Percentiles rank a stretch among this genome's conserved stretches.
phyloP scores from a whole-genome alignment of 2,888 invertebrate species.

The Lepetodrilus schrolli region DNA sequence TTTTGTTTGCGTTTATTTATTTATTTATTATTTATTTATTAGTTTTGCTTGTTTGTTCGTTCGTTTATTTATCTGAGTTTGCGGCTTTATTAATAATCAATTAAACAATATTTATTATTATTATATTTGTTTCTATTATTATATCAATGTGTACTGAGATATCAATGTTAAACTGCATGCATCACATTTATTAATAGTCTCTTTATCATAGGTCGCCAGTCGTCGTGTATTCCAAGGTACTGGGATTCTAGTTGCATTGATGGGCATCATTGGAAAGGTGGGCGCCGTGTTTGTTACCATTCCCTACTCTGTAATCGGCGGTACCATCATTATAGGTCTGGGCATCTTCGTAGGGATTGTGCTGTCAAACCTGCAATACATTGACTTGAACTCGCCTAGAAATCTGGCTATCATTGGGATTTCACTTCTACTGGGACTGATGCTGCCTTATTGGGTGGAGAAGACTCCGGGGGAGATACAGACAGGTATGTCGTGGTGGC shows the following conservation, averaged over 20 bases:
- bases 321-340: constrained; percentile 55
- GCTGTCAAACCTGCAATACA: constrained; percentile 69
- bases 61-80: too few relatives aligned
- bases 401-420: constrained; percentile 87
- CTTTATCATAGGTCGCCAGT: constrained; percentile 71
- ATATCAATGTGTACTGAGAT: too few relatives aligned
- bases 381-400: constrained; percentile 84
- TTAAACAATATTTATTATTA: too few relatives aligned
- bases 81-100: too few relatives aligned
- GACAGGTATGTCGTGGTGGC: constrained; percentile 60
- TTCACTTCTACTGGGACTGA: constrained; percentile 88
- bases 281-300: constrained; percentile 76
- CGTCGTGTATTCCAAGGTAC: constrained; percentile 74
- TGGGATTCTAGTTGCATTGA: constrained; percentile 70
- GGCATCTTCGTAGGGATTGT: constrained; percentile 60
- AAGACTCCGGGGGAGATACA: constrained; percentile 48
- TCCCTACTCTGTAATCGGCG: constrained; percentile 76
- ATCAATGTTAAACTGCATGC: too few relatives aligned
- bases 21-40: too few relatives aligned
- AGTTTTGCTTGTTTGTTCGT: too few relatives aligned
- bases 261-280: constrained; percentile 74
- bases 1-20: too few relatives aligned
- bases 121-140: too few relatives aligned
- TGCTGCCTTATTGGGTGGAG: constrained; percentile 63
- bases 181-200: background rate